Conservation (phyloP, 2,888 invertebrate genomes). For the Sclerodermus sp. region DNA sequence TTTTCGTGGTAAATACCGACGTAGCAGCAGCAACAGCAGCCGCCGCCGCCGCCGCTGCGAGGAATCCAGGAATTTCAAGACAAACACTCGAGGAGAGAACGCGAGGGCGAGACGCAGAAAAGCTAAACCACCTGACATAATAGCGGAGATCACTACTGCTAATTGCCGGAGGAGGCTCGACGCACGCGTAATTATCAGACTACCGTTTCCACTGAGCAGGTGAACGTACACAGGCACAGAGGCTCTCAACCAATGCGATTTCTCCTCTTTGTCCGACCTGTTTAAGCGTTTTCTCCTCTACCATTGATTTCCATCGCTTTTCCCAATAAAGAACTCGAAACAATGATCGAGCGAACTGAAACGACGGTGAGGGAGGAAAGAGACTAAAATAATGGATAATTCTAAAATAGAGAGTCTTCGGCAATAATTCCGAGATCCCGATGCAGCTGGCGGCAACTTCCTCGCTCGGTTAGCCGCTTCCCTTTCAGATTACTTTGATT, state of each 20-base stretch:
- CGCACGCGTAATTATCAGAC: slow-evolving; percentile 40
- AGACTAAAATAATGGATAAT: no score
- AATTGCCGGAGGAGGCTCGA: slow-evolving; percentile 7
- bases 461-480: slow-evolving; percentile 45
- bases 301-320: no score
- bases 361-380: no score
- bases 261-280: no score
- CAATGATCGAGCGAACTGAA: no score
- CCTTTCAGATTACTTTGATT: slow-evolving; percentile 29
- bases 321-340: no score
- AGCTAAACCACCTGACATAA: slow-evolving; percentile 22
- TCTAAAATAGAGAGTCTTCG: no score
- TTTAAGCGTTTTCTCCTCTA: no score
- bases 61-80: slow-evolving; percentile 25
- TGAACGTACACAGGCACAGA: slow-evolving; percentile 29
- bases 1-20: slow-evolving; percentile 29
- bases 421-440: neutral
- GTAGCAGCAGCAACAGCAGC: no score
- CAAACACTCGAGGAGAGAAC: slow-evolving; percentile 1
- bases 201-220: slow-evolving; percentile 34
- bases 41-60: no score
- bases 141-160: slow-evolving; percentile 17
- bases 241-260: slow-evolving; percentile 22
- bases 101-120: slow-evolving; percentile 14
- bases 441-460: slow-evolving; percentile 23